A percentile compares a stretch with the other conserved stretches of the same genome.
Evolutionary conservation across 1,140 invertebrate genomes (phyloP).

Genomic region (Scylla paramamosain): DNA sequence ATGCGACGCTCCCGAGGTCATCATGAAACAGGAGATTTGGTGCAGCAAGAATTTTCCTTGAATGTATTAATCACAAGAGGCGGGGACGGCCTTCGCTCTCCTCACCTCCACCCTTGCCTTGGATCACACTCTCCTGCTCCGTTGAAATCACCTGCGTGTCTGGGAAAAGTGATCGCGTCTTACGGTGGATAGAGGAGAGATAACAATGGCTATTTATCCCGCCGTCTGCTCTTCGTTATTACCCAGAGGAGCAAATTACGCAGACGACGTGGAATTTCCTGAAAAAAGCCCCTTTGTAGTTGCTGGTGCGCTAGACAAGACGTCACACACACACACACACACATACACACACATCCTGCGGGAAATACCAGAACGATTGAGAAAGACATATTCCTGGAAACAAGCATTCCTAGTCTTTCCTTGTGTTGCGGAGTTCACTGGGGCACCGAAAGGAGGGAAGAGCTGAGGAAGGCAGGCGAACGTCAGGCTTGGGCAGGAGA

Average conservation of each 20-base stretch:
- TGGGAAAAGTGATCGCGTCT: neutral
- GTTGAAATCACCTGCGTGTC: constrained; percentile 62
- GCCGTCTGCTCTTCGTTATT: neutral
- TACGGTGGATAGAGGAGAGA: neutral
- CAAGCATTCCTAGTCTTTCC: too few species aligned
- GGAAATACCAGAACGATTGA: constrained; percentile 51
- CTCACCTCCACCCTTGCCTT: neutral
- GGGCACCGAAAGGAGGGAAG: neutral
- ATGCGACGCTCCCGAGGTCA: neutral
- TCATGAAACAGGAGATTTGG: neutral
- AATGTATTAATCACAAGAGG: neutral
- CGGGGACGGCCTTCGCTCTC: neutral
- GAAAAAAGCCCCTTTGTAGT: constrained; percentile 16
- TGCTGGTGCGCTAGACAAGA: neutral
- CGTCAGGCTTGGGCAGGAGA: neutral
- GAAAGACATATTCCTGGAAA: neutral
- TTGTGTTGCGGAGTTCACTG: neutral
- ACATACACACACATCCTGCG: neutral
- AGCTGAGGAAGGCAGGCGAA: too few species aligned
- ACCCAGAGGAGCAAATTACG: constrained; percentile 5
- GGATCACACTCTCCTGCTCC: constrained; percentile 65
- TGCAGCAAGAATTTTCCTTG: neutral
- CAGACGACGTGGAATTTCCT: constrained; percentile 53
- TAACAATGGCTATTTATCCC: neutral
- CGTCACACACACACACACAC: neutral